phyloP scores from a whole-genome alignment of 2,797 vertebrate genomes.

The Geotrypetes seraphini region DNA sequence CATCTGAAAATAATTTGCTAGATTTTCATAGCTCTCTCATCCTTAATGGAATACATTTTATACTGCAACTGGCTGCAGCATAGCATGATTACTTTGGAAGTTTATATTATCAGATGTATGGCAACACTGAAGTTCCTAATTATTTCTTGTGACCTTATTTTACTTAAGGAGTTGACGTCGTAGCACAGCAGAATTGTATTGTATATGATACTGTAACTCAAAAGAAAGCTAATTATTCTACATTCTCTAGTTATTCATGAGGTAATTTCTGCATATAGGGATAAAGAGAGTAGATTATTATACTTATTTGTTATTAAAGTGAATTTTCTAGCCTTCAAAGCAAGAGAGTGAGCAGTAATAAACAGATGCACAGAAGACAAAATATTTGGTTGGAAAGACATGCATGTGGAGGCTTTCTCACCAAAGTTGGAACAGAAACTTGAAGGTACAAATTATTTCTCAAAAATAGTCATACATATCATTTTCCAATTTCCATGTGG shows the following conservation, averaged over 20 bases:
- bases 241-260: neutral
- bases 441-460: too few relatives aligned
- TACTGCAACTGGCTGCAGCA: slow-evolving; percentile 14
- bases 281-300: neutral
- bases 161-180: neutral
- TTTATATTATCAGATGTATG: slow-evolving; percentile 7
- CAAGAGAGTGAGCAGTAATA: neutral
- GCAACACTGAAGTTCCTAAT: slow-evolving; percentile 21
- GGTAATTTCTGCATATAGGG: neutral
- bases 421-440: too few relatives aligned
- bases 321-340: too few relatives aligned
- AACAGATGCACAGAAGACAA: neutral
- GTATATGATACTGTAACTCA: neutral
- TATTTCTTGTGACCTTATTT: slow-evolving; percentile 14
- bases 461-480: too few relatives aligned
- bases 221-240: neutral
- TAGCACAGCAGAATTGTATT: neutral
- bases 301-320: too few relatives aligned
- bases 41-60: slow-evolving; percentile 23
- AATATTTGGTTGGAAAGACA: too few relatives aligned
- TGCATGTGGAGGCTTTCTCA: too few relatives aligned
- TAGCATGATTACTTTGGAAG: slow-evolving; percentile 17
- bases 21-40: slow-evolving; percentile 26
- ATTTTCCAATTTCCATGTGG: too few relatives aligned
- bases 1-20: slow-evolving; percentile 29